phyloP scores from a whole-genome alignment of 2,113 vertebrate genomes.

The Lasiurus borealis region DNA sequence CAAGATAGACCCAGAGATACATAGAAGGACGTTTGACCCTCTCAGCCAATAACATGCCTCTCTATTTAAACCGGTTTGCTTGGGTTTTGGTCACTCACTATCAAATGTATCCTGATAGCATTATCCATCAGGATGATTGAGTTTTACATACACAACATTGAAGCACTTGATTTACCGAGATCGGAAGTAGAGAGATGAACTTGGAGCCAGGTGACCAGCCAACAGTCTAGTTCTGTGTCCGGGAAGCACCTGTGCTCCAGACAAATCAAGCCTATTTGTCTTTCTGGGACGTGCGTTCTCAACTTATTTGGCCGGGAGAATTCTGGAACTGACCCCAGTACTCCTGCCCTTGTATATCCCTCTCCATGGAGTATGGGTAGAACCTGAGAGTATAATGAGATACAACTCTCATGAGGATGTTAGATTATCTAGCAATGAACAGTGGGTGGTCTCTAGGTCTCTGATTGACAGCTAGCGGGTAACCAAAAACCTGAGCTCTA shows the following conservation, averaged over 20 bases:
- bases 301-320: neutral
- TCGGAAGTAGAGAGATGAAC: conserved; percentile 27
- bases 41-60: neutral
- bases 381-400: neutral
- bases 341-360: neutral
- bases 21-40: neutral
- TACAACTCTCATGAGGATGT: neutral
- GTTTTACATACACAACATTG: conserved; percentile 3
- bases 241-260: neutral
- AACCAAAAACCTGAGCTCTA: neutral
- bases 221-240: neutral
- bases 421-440: neutral
- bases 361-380: neutral
- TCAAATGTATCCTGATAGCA: neutral
- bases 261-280: neutral
- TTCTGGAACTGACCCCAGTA: neutral
- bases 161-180: neutral
- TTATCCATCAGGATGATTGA: conserved; percentile 1
- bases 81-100: neutral
- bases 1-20: neutral
- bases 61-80: neutral
- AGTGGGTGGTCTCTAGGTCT: neutral
- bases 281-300: neutral
- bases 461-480: neutral
- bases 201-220: neutral